Evolutionary conservation across 2,797 vertebrate species (phyloP).

Genomic region (Emys orbicularis): DNA sequence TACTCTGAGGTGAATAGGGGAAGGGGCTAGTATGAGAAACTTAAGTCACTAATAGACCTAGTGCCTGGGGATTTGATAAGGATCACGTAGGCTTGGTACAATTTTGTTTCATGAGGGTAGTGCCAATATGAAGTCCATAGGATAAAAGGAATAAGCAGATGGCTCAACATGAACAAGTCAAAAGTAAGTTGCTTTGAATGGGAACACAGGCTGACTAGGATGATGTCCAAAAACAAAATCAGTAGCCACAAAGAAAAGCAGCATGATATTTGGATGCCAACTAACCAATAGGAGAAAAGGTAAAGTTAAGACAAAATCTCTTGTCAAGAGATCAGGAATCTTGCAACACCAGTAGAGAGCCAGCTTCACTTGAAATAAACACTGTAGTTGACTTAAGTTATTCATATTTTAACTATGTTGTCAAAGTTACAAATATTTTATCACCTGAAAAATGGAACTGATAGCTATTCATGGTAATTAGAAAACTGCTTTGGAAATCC

Average conservation of each 20-base stretch:
- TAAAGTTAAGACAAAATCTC: slow-evolving; percentile 23
- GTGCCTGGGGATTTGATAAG: not conserved
- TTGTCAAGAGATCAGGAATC: not conserved
- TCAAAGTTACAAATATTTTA: not conserved
- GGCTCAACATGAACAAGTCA: slow-evolving; percentile 55
- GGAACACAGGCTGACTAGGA: slow-evolving; percentile 53
- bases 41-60: not conserved
- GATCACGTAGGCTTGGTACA: slow-evolving; percentile 30
- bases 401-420: not conserved
- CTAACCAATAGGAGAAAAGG: not conserved
- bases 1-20: not conserved
- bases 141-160: slow-evolving; percentile 60
- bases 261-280: slow-evolving; percentile 46
- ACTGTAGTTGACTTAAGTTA: not conserved
- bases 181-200: slow-evolving; percentile 62
- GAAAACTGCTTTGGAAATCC: not conserved
- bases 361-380: not conserved
- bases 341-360: not conserved
- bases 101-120: not conserved
- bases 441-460: not conserved
- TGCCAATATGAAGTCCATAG: slow-evolving; percentile 46
- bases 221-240: slow-evolving; percentile 42
- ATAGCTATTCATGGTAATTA: not conserved
- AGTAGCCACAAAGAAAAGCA: slow-evolving; percentile 47
- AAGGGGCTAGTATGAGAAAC: not conserved